Base-by-base conservation (phyloP, 2,888 invertebrate genomes). In the Drosophila cracens region DNA sequence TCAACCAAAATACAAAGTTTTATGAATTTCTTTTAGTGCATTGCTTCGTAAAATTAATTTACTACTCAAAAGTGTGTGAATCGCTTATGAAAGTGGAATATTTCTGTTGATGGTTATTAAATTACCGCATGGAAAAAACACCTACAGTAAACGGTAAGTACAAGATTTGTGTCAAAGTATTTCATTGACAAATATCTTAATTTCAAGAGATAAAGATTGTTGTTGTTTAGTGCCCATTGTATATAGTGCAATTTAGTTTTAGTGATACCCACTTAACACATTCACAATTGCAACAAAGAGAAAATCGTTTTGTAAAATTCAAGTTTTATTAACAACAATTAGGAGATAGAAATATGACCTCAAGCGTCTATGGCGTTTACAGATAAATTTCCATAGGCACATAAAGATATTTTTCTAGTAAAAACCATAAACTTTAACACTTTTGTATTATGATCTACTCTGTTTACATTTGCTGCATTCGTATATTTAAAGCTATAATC, bases 401-500 rank as follows among this genome's bases (percentile, higher is more conserved):
- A 38, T n/a, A 16, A 16, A 51, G 43, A 56, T 51, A 43, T 51
- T 16, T n/a, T 40, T 60, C 27, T 40, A 21, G 34, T 18, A 5
- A 27, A 58, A n/a, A 11, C 11, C 7, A 56, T 16, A 18, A 16
- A 18, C 25, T 5, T 48, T 10, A 18, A 10, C 7, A 0, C 31
- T 27, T 3, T 18, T 29, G 18, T 51, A 49, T 18, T 13, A 8
- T 7, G 36, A 40, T 27, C 27, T 46, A 13, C n/a, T 8, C 4
- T 43, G 29, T 68, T 31, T 43, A 4, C n/a, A 40, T 13, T 5
- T 4, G 13, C 13, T 43, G 38, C 52, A 62, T 56, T 69, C 57
- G 33, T 58, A 36, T 57, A 49, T 63, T 29, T 46, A 43, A 46
- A 79, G 57, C 46, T 58, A 10, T 25, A 65, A 53, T 60, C 51